These are phyloP conservation scores for Cathartes aura DNA, from an alignment of 2,113 vertebrate genomes.

Conservation along the genomic window DNA sequence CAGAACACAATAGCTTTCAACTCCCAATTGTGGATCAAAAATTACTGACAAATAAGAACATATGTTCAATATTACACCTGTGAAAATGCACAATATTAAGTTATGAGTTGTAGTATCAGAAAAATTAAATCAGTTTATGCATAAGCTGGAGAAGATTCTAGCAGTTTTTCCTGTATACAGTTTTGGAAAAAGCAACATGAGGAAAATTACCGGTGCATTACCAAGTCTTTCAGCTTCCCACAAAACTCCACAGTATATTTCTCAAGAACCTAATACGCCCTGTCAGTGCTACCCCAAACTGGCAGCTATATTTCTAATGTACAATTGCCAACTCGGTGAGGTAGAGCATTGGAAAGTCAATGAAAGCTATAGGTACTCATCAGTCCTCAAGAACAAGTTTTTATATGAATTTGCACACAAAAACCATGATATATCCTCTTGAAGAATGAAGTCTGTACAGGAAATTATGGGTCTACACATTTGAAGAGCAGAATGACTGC, in stretches of 20 bases:
- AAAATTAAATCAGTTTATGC: background rate
- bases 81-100: background rate
- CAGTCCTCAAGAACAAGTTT: background rate
- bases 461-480: background rate
- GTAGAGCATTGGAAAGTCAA: background rate
- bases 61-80: accelerated
- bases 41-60: background rate
- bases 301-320: background rate
- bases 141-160: background rate
- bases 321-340: background rate
- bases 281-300: background rate
- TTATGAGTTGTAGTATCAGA: background rate
- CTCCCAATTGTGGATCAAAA: background rate
- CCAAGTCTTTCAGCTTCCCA: background rate
- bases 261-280: background rate
- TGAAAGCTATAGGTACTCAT: background rate
- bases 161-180: background rate
- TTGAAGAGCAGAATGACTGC: background rate
- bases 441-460: background rate
- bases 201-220: background rate
- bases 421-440: background rate
- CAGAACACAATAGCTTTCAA: background rate
- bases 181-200: background rate
- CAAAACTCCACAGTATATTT: background rate
- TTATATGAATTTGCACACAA: background rate